Conservation (phyloP, 2,797 vertebrate genomes). For the Amblyraja radiata region DNA sequence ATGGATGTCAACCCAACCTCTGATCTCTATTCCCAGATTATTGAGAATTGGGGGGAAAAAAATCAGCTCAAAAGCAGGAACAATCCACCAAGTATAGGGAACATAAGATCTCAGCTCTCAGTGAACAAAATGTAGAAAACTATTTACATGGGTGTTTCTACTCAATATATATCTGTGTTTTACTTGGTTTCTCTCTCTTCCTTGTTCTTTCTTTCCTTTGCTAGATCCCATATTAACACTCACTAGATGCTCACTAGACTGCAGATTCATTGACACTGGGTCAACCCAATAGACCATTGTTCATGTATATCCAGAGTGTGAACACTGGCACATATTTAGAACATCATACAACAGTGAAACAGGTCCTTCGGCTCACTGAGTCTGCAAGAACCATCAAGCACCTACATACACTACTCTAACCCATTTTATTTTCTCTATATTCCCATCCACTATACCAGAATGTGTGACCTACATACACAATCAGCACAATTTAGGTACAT, state of each 20-base stretch:
- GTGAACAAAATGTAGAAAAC: slow-evolving; percentile 40
- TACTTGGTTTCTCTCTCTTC: neutral
- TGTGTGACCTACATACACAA: too few relatives aligned
- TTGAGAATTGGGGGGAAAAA: neutral
- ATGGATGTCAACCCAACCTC: neutral
- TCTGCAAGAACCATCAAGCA: too few relatives aligned
- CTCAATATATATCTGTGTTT: too few relatives aligned
- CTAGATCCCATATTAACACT: neutral
- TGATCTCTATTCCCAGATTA: neutral
- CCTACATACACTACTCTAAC: too few relatives aligned
- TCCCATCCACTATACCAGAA: too few relatives aligned
- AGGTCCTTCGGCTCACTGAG: too few relatives aligned
- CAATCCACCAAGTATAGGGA: neutral
- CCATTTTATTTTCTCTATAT: too few relatives aligned
- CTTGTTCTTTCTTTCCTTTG: neutral
- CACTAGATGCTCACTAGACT: neutral
- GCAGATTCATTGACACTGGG: neutral
- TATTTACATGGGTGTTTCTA: too few relatives aligned
- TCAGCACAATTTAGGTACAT: too few relatives aligned
- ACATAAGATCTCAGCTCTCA: neutral
- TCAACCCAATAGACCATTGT: neutral
- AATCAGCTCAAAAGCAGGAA: neutral
- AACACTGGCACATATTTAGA: neutral
- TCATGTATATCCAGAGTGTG: neutral
- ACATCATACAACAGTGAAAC: too few relatives aligned